Evolutionary conservation across 2,797 vertebrate genomes (phyloP), one percentile per base, ranked within the genome.

Genomic region (Valencia hispanica): DNA sequence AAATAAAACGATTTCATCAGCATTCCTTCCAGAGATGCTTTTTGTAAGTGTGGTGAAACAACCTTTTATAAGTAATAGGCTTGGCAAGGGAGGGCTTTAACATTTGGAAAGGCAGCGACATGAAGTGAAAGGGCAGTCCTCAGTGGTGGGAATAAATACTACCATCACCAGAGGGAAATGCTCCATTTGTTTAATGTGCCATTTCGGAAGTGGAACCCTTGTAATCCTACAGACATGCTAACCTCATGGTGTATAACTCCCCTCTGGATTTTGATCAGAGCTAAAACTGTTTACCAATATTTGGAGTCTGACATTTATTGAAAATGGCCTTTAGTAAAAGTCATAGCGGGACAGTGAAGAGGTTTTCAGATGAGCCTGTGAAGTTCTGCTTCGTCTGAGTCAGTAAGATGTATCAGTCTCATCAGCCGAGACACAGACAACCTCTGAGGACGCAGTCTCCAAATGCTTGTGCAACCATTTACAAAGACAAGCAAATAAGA

Each of bases 321-420:
- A 94, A 92, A 93, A 91, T 94, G 94, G 94, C 94, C 94, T 95
- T 95, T 94, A 87, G 92, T 95, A 93, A 94, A 94, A 95, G 94
- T 94, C 94, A 92, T 91, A 92, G 88, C 85, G 70, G 79, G 89
- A 63, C 88, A 91, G 91, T 94, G 94, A 88, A 94, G 83, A 80
- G 92, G 85, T 80, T 95, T 90, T 73, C 72, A 90, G 92, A 94
- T 94, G 91, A 95, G 92, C 74, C 77, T 1, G 75, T 84, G 88
- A 86, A 82, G 87, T 86, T 85, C 86, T 86, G 57, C 70, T 51
- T 90, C 85, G 74, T 84, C 75, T 59, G 81, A 57, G 75, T 79
- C 77, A 73, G 77, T 79, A 79, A 88, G 86, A 81, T 85, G 78
- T 65, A 86, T 87, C 85, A 87, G 74, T 68, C 78, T 14, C 82